These are phyloP conservation scores for Lysandra bellargus DNA, from an alignment of 2,888 invertebrate genomes.

Conservation along the genomic window DNA sequence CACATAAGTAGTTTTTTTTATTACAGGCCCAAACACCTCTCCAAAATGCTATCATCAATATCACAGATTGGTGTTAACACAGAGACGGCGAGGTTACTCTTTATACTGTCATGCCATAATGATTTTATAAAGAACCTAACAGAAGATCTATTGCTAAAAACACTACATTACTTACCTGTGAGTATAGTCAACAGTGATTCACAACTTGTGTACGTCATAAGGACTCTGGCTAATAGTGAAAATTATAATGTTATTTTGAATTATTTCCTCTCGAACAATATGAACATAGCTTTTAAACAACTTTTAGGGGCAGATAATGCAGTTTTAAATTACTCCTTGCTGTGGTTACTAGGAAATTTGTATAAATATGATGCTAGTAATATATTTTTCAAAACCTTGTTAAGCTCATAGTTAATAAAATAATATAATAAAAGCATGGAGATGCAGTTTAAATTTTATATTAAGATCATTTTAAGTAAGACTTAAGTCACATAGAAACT, in stretches of 20 bases:
- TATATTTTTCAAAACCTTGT: constrained; percentile 44
- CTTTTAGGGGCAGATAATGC: constrained; percentile 45
- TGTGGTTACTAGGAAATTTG: constrained; percentile 66
- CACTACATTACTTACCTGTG: constrained; percentile 44
- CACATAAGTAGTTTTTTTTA: background rate
- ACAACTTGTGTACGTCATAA: constrained; percentile 51
- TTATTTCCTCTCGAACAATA: constrained; percentile 47
- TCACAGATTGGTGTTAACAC: constrained; percentile 43
- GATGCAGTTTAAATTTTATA: background rate
- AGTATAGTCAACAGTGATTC: constrained; percentile 42
- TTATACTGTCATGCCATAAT: constrained; percentile 59
- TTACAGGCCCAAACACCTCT: constrained; percentile 56
- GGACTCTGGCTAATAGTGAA: constrained; percentile 59
- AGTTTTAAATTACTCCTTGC: constrained; percentile 46
- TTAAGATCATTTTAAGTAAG: background rate
- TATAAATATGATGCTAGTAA: constrained; percentile 49
- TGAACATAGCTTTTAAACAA: constrained; percentile 43
- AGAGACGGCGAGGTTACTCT: constrained; percentile 52
- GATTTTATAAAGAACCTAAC: constrained; percentile 48
- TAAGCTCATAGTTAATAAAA: background rate
- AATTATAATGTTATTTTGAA: constrained; percentile 46
- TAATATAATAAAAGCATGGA: too few relatives aligned
- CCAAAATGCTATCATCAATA: constrained; percentile 47
- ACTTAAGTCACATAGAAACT: background rate
- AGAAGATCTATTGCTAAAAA: constrained; percentile 45